Percentiles rank a stretch among this genome's conserved stretches.
Evolutionary conservation across 2,888 invertebrate species (phyloP).

Genomic region (Polydrusus cervinus): DNA sequence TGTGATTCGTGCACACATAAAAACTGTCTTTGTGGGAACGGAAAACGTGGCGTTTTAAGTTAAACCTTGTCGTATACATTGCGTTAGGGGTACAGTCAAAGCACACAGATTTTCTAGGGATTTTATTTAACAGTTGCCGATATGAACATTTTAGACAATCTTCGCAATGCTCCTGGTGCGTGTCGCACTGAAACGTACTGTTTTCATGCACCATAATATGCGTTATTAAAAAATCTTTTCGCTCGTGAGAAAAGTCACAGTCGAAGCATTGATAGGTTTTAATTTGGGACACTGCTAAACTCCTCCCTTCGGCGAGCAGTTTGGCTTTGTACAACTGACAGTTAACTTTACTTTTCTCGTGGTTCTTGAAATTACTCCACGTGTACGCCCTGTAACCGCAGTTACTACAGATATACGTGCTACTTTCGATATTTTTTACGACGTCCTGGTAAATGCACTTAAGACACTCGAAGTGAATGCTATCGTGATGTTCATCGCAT

Average conservation of each 20-base stretch:
- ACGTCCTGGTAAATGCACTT: constrained; percentile 3
- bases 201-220: neutral
- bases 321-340: neutral
- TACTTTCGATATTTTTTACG: neutral
- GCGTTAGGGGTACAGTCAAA: neutral
- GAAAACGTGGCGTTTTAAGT: neutral
- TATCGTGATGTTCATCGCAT: neutral
- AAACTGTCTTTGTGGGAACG: neutral
- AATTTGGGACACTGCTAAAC: neutral
- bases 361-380: neutral
- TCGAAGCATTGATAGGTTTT: neutral
- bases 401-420: neutral
- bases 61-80: neutral
- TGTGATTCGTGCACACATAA: neutral
- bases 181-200: constrained; percentile 10
- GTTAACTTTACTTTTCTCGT: neutral
- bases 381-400: neutral
- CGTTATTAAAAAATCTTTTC: neutral
- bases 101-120: neutral
- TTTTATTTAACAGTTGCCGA: neutral
- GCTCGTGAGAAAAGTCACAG: neutral
- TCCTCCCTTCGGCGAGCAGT: neutral
- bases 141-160: neutral
- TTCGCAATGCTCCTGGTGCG: neutral
- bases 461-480: neutral